Evolutionary conservation across 2,888 invertebrate species (phyloP).

Genomic region (Tenthredo mesomela): DNA sequence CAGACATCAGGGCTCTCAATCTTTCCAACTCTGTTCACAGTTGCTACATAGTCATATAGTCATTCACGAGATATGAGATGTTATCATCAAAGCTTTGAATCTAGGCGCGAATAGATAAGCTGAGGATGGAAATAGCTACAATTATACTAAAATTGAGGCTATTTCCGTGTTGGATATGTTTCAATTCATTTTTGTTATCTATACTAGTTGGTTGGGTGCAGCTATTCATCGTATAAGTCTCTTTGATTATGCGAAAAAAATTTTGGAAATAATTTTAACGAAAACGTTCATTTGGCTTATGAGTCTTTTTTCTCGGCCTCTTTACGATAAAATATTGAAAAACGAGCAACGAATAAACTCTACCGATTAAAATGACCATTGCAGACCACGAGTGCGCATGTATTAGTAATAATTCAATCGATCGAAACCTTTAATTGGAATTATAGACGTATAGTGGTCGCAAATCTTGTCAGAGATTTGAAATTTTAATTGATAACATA

Average conservation of each 20-base stretch:
- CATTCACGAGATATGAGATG: conserved; percentile 20
- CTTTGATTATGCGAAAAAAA: too few species aligned
- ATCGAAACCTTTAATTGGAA: conserved; percentile 1
- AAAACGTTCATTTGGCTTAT: neutral
- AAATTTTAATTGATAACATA: conserved; percentile 20
- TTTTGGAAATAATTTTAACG: neutral
- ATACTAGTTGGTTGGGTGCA: too few species aligned
- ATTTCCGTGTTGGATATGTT: too few species aligned
- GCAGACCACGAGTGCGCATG: neutral
- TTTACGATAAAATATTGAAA: neutral
- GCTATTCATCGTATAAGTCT: too few species aligned
- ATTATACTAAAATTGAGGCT: neutral
- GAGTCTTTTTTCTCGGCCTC: neutral
- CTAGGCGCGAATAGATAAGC: conserved; percentile 2
- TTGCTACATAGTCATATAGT: neutral
- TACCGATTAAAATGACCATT: neutral
- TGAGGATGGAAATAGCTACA: neutral
- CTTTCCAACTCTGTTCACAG: neutral
- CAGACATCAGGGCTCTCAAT: too few species aligned
- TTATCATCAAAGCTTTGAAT: conserved; percentile 12
- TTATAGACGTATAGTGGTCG: neutral
- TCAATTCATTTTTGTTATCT: too few species aligned
- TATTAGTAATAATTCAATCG: conserved; percentile 3
- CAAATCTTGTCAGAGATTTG: conserved; percentile 11
- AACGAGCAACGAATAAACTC: neutral